Base-by-base conservation (phyloP, 2,113 vertebrate species). In the Phaethon lepturus region DNA sequence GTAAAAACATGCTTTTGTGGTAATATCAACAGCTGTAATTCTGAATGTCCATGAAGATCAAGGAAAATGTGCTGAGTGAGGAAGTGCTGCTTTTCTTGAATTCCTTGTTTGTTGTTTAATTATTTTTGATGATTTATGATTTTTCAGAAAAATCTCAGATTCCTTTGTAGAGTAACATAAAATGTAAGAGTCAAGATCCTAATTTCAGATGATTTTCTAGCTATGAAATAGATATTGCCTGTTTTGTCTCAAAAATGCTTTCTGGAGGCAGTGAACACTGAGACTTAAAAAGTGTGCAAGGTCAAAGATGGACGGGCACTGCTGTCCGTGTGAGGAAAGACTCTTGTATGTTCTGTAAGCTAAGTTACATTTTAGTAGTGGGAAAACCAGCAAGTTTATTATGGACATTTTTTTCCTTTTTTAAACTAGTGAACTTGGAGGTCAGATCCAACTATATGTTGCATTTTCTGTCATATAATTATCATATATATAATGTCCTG, bases 401-500 rank as follows among this genome's bases (percentile, higher is more conserved):
- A 44, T 18, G 49, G 47, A 29, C 15, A 2, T 52, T 88, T 86
- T 53, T 73, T 49, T 52, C 19, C 18, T 73, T 85, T 95, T 75
- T 90, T 95, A 74, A 95, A 31, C 73, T 45, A 55, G n/a, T 60
- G 72, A 94, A 72, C 67, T 74, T 75, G 72, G 71, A 96, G 88
- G 84, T 91, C 67, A 93, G 60, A 28, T 88, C 64, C 69, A 88
- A 93, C 25, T 93, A 52, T 52, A 88, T 87, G 90, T 90, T 95
- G 68, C n/a, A 73, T 95, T 97, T 96, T 94, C n/a, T 96, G 47
- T 90, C 69, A 33, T 92, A 89, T 91, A 91, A 95, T 96, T 94
- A 96, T 93, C 69, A 64, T 66, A 82, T 90, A 84, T 88, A 94
- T 93, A 91, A 91, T 87, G 49, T 94, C 75, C 79, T 91, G 88